Conservation (phyloP, 1,140 invertebrate species). For the Drosophila repleta region DNA sequence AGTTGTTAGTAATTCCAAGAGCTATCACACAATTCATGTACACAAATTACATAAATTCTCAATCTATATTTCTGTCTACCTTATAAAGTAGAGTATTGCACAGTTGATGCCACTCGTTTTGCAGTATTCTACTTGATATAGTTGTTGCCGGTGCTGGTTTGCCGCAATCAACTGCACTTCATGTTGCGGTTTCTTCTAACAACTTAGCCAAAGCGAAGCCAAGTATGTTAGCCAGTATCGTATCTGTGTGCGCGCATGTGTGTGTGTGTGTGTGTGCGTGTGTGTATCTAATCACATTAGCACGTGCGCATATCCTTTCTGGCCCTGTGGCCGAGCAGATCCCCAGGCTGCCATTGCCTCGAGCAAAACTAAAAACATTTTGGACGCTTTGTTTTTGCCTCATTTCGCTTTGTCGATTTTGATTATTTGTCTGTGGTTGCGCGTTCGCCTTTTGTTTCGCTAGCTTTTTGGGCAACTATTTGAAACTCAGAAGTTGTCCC, state of each 20-base stretch:
- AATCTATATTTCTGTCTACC: not conserved
- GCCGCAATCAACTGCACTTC: conserved; percentile 81
- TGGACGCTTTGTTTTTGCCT: conserved; percentile 79
- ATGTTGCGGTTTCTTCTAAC: conserved; percentile 71
- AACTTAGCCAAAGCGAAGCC: conserved; percentile 29
- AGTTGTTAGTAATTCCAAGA: not conserved
- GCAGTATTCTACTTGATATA: conserved; percentile 8
- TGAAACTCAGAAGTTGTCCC: conserved; percentile 67
- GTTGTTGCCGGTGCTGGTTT: conserved; percentile 54
- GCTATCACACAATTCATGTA: too few relatives aligned
- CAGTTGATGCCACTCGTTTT: not conserved
- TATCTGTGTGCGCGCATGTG: conserved; percentile 17
- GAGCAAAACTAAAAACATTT: conserved; percentile 73
- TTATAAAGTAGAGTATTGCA: not conserved
- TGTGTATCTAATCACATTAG: conserved; percentile 79
- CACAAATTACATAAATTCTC: too few relatives aligned
- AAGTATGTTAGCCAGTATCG: conserved; percentile 2
- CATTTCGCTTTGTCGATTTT: conserved; percentile 80
- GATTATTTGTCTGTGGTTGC: conserved; percentile 78
- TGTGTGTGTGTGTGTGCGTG: conserved; percentile 6
- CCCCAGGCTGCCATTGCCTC: conserved; percentile 62
- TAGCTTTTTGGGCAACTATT: conserved; percentile 58
- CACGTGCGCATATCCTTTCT: conserved; percentile 78
- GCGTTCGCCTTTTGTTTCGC: conserved; percentile 60
- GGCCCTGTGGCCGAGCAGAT: conserved; percentile 30